Evolutionary conservation across 2,113 vertebrate genomes (phyloP).

Genomic region (Lota lota): DNA sequence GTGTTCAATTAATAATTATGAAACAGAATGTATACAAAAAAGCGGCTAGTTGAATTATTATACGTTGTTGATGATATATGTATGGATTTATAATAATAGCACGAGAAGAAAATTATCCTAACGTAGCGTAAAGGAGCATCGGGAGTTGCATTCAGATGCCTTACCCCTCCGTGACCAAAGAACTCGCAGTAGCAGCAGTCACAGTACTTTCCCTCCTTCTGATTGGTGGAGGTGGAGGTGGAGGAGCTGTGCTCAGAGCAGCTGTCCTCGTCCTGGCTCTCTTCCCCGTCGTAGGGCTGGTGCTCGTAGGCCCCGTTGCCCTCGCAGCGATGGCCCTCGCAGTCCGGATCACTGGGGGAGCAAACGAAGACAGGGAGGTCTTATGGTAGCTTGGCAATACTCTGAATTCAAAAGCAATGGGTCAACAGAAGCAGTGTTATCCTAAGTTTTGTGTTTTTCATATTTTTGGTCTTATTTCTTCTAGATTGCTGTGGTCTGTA

Average conservation of each 20-base stretch:
- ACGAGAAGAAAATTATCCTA: no score
- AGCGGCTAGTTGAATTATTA: no score
- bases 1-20: no score
- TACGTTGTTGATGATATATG: no score
- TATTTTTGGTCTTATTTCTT: no score
- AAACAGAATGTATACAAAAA: no score
- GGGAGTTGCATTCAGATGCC: conserved; percentile 19
- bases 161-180: conserved; percentile 97
- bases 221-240: conserved; percentile 98
- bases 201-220: conserved; percentile 99
- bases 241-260: conserved; percentile 98
- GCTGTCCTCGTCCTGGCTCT: conserved; percentile 95
- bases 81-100: no score
- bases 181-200: conserved; percentile 99
- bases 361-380: not conserved
- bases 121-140: no score
- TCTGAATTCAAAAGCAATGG: not conserved
- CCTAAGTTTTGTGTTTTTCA: no score
- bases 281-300: conserved; percentile 89
- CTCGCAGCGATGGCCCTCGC: conserved; percentile 94
- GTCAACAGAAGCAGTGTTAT: no score
- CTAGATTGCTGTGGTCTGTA: no score
- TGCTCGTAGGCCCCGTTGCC: conserved; percentile 85
- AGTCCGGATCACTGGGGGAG: conserved; percentile 86
- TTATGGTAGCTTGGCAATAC: not conserved